Evolutionary conservation across 2,888 invertebrate genomes (phyloP).

Genomic region (Troides oblongomaculatus): DNA sequence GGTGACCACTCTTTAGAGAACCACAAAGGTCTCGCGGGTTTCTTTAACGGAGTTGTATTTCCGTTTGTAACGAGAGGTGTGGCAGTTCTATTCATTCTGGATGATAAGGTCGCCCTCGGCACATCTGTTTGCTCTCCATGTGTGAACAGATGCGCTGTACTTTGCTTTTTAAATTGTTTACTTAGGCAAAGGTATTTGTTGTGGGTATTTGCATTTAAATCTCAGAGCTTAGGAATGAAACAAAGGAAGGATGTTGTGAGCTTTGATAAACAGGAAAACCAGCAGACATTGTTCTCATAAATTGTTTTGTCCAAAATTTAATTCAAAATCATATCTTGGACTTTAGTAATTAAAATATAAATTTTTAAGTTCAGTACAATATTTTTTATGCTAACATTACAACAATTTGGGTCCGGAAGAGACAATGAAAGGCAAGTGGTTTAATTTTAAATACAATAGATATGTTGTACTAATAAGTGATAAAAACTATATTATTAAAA

Average conservation of each 20-base stretch:
- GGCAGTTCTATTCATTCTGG: constrained; percentile 26
- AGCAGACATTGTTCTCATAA: background rate
- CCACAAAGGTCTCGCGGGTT: constrained; percentile 9
- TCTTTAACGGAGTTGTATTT: background rate
- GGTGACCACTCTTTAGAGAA: constrained; percentile 28
- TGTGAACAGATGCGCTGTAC: constrained; percentile 12
- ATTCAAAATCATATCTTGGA: background rate
- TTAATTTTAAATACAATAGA: background rate
- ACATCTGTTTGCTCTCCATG: constrained; percentile 24
- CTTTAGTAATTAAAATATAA: background rate
- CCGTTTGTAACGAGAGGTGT: constrained; percentile 4
- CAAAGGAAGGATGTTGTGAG: constrained; percentile 9
- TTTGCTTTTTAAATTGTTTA: constrained; percentile 21
- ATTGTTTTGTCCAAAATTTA: background rate
- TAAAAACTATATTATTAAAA: too few species aligned
- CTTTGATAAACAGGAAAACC: constrained; percentile 6
- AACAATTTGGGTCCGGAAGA: background rate
- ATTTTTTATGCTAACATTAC: background rate
- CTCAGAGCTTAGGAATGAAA: constrained; percentile 4
- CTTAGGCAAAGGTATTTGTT: constrained; percentile 20
- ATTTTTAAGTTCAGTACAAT: background rate
- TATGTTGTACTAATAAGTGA: too few species aligned
- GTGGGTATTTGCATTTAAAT: background rate
- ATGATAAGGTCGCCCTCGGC: background rate
- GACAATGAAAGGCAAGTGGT: background rate